Conservation (phyloP, 2,797 vertebrate species). For the Tenualosa thibaudeaui region DNA sequence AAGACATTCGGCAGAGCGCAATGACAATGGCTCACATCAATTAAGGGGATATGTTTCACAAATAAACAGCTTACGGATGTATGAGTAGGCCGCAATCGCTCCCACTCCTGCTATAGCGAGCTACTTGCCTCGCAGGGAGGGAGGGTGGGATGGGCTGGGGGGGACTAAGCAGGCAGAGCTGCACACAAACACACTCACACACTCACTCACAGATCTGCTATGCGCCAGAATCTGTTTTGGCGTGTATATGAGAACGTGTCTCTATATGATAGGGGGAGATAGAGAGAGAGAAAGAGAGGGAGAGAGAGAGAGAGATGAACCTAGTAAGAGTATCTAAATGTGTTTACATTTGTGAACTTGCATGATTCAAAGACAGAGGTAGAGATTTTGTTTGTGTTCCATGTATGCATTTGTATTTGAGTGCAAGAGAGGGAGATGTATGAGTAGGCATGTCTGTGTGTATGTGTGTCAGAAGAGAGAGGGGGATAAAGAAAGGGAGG, state of each 20-base stretch:
- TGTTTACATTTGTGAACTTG: not conserved
- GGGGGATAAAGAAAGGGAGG: not conserved
- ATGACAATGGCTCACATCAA: slow-evolving; percentile 51
- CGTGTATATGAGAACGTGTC: not conserved
- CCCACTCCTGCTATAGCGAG: slow-evolving; percentile 35
- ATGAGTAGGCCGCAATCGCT: slow-evolving; percentile 38
- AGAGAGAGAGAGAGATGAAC: not conserved
- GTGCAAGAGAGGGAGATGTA: slow-evolving; percentile 30
- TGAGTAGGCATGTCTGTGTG: not conserved
- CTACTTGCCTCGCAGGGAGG: not conserved
- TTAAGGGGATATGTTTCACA: slow-evolving; percentile 50
- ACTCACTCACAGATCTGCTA: not conserved
- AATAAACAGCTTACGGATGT: slow-evolving; percentile 53
- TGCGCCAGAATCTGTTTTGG: not conserved
- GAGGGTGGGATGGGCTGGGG: too few species aligned
- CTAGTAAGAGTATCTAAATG: not conserved
- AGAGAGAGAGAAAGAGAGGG: not conserved
- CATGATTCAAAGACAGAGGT: not conserved
- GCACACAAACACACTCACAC: not conserved
- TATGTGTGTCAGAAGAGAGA: not conserved
- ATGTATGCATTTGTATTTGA: not conserved
- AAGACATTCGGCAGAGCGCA: slow-evolving; percentile 40
- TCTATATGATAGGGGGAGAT: not conserved
- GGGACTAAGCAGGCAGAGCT: not conserved
- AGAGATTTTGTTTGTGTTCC: not conserved